Evolutionary conservation across 2,888 invertebrate species (phyloP), one percentile per base, ranked within the genome.

Genomic region (Pandemis corylana): DNA sequence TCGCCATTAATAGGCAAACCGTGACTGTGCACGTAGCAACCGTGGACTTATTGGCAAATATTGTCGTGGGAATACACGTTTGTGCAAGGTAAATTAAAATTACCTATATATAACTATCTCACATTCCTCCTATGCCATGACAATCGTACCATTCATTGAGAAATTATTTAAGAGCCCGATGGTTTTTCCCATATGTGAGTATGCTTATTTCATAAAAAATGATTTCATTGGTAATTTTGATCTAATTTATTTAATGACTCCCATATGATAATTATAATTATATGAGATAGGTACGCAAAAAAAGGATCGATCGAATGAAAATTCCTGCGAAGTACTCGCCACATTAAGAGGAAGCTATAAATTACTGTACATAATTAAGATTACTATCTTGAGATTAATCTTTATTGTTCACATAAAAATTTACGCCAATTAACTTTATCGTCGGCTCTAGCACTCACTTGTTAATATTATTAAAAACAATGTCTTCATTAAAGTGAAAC

Each of bases 281-380:
- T 36, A 36, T 20, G 9, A 20, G 15, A 15, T 20, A 20, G 9
- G 5, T 53, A 20, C n/a, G 70, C 9, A 70, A 63, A 20, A 62
- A 69, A 51, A 56, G 53, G 46, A 2, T n/a, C 3, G 5, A 10
- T 62, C 49, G 10, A n/a, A 44, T 44, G 41, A 36, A 61, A 10
- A 49, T 28, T 44, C 44, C 44, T n/a, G 20, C 51, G 4, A 44
- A 28, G 15, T 71, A 65, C 9, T 64, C 53, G 44, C 51, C 53
- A 59, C 6, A 42, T 59, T 61, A 49, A 67, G 66, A 72, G 66
- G 66, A 72, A 67, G 71, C 49, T 9, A 67, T 49, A 66, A 72
- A 66, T 71, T 46, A 46, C 13, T 41, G 12, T 6, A 41, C 53
- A 9, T 51, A 20, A 62, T 51, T 67, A 51, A 72, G 72, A 72